These are phyloP conservation scores for Drosophila persimilis DNA, from an alignment of 1,140 invertebrate species.

Conservation along the genomic window DNA sequence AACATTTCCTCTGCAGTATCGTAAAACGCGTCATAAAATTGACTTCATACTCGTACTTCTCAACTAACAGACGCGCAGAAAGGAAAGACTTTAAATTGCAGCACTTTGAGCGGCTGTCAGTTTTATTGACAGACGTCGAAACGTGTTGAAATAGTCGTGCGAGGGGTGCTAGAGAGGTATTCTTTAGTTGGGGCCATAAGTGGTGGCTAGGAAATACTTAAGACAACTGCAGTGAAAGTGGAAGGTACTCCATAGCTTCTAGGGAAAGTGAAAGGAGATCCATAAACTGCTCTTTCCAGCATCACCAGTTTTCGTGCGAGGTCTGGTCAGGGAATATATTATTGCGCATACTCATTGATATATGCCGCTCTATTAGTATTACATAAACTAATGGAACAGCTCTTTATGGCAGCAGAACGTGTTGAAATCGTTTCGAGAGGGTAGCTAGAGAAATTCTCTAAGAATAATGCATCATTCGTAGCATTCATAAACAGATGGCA, in stretches of 20 bases:
- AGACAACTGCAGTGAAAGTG: too few species aligned
- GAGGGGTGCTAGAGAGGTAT: conserved; percentile 13
- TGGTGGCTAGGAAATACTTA: neutral
- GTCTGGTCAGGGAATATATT: too few species aligned
- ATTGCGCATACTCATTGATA: too few species aligned
- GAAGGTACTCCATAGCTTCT: too few species aligned
- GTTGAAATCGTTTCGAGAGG: neutral
- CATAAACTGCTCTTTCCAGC: too few species aligned
- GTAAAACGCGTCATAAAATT: conserved; percentile 50
- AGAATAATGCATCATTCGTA: conserved; percentile 9
- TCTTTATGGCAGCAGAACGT: neutral
- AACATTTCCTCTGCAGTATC: conserved; percentile 39
- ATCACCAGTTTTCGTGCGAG: too few species aligned
- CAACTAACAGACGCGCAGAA: conserved; percentile 6
- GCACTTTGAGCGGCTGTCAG: conserved; percentile 50
- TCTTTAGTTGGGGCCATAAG: conserved; percentile 10
- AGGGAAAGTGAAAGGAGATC: too few species aligned
- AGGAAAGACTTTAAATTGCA: conserved; percentile 14
- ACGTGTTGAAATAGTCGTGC: conserved; percentile 34
- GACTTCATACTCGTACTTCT: conserved; percentile 20
- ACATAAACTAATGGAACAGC: neutral
- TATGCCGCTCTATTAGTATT: too few species aligned
- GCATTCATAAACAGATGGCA: conserved; percentile 10
- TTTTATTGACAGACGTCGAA: conserved; percentile 51
- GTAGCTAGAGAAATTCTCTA: neutral